These are phyloP conservation scores for Peromyscus maniculatus DNA, from an alignment of 2,113 vertebrate genomes.

Conservation along the genomic window DNA sequence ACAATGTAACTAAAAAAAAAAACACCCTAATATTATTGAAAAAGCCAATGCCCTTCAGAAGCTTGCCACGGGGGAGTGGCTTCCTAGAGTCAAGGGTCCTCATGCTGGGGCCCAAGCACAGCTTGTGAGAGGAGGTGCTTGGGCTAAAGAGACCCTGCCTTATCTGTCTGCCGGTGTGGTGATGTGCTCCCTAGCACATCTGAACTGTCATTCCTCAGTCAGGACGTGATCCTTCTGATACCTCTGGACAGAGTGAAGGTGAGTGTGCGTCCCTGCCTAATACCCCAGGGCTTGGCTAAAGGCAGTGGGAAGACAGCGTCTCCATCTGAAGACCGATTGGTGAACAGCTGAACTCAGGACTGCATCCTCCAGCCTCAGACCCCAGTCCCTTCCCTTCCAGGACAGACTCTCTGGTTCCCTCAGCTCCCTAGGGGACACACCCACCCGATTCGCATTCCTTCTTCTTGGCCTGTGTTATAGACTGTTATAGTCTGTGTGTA, in stretches of 20 bases:
- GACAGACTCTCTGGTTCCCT: background rate
- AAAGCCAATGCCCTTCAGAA: background rate
- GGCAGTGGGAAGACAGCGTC: background rate
- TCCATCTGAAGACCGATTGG: background rate
- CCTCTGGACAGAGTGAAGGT: background rate
- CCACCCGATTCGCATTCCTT: background rate
- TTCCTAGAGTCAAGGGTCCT: background rate
- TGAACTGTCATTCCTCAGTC: background rate
- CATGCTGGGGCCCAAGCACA: background rate
- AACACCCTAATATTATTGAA: background rate
- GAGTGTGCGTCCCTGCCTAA: background rate
- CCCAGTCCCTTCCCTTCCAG: background rate
- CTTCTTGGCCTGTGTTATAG: constrained; percentile 17
- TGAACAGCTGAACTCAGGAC: background rate
- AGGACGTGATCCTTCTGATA: background rate
- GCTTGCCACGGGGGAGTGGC: background rate
- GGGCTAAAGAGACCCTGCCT: background rate
- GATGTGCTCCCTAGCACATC: background rate
- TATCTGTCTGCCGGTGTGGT: background rate
- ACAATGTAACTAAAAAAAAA: background rate
- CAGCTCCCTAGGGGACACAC: background rate
- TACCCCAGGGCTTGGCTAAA: background rate
- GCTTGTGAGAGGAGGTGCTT: background rate
- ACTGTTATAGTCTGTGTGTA: background rate
- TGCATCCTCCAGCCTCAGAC: background rate